Evolutionary conservation across 2,797 vertebrate species (phyloP).

Genomic region (Lates japonicus): DNA sequence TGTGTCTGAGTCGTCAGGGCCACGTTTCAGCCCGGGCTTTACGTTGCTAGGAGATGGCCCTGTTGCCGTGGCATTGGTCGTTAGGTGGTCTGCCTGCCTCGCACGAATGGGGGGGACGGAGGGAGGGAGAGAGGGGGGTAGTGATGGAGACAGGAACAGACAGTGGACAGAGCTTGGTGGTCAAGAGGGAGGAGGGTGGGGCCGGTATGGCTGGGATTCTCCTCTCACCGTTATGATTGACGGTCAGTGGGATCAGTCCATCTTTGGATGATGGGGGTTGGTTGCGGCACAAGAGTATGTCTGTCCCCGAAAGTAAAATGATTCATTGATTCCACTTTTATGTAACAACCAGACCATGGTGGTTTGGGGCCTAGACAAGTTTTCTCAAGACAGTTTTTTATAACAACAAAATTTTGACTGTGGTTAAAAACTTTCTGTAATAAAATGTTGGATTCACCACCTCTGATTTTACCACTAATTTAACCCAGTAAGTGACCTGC

Average conservation of each 20-base stretch:
- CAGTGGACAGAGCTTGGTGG: conserved; percentile 61
- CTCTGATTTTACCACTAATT: neutral
- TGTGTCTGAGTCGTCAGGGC: conserved; percentile 79
- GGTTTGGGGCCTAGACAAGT: neutral
- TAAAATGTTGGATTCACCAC: neutral
- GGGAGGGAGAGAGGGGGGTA: conserved; percentile 21
- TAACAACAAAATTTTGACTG: neutral
- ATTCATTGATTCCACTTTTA: conserved; percentile 6
- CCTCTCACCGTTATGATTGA: conserved; percentile 47
- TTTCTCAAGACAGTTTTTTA: neutral
- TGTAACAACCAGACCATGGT: too few relatives aligned
- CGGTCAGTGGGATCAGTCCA: conserved; percentile 13
- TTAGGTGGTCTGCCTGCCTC: conserved; percentile 84
- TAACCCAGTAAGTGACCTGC: neutral
- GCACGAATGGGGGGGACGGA: conserved; percentile 48
- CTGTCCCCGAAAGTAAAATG: neutral
- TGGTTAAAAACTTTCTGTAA: neutral
- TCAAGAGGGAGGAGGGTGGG: conserved; percentile 59
- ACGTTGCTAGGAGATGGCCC: conserved; percentile 90
- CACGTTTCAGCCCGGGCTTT: conserved; percentile 81
- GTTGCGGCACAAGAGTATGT: neutral
- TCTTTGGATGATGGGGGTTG: conserved; percentile 1
- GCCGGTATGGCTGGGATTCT: conserved; percentile 43
- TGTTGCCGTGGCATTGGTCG: conserved; percentile 87
- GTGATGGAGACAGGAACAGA: conserved; percentile 64